Percentiles rank a stretch among this genome's conserved stretches.
These are phyloP conservation scores for Athetis lepigone DNA, from an alignment of 2,888 invertebrate species.

Conservation along the genomic window DNA sequence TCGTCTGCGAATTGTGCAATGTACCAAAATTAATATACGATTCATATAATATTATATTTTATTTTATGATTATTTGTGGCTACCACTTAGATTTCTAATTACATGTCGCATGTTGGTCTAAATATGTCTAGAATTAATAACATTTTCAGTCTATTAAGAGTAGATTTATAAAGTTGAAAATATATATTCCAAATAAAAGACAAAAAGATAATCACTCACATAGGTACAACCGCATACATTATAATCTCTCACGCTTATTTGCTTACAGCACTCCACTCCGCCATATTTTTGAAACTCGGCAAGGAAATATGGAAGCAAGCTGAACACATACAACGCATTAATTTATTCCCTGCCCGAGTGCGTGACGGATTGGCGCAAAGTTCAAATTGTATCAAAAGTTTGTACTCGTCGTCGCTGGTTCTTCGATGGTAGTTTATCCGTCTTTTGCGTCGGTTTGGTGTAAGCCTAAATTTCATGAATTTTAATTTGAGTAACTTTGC, in stretches of 20 bases:
- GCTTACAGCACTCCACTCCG: slow-evolving; percentile 6
- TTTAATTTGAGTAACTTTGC: slow-evolving; percentile 48
- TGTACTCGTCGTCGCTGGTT: slow-evolving; percentile 39
- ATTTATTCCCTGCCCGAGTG: slow-evolving; percentile 50
- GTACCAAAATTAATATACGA: slow-evolving; percentile 5
- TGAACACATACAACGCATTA: slow-evolving; percentile 34
- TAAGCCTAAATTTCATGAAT: slow-evolving; percentile 51
- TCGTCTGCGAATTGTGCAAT: neutral
- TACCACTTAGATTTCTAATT: neutral
- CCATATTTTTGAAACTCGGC: slow-evolving; percentile 29
- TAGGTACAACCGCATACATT: neutral
- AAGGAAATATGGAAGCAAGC: slow-evolving; percentile 23
- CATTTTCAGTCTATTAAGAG: neutral
- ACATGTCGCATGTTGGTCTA: neutral
- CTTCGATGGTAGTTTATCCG: slow-evolving; percentile 55
- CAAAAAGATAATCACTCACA: neutral
- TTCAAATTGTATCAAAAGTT: slow-evolving; percentile 63
- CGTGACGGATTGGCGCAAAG: slow-evolving; percentile 61
- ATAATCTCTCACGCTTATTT: slow-evolving; percentile 9
- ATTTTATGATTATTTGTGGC: slow-evolving; percentile 1
- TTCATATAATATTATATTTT: neutral
- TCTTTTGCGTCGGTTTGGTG: slow-evolving; percentile 41
- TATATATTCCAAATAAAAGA: slow-evolving; percentile 1
- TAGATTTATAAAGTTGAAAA: neutral
- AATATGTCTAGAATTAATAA: neutral